Base-by-base conservation (phyloP, 1,140 invertebrate species). In the Zaprionus tsacasi region DNA sequence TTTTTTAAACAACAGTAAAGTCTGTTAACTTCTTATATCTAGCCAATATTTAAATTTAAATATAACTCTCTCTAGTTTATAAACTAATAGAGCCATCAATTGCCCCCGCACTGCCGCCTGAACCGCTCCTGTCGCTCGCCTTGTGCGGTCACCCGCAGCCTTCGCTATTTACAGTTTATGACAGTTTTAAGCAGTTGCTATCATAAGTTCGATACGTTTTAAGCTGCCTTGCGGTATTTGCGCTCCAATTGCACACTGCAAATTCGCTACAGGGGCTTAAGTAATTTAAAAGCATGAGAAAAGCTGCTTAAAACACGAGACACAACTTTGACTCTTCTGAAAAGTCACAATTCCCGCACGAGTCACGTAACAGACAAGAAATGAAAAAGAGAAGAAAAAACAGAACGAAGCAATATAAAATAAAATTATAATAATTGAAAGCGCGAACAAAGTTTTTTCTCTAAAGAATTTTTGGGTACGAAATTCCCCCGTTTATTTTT, bases 111-210 rank as follows among this genome's bases (percentile, higher is more conserved):
- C 0, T 8, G 6, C 2, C 21, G 25, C 6, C 50, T 43, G 38
- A 65, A n/a, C 25, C 67, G 52, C 73, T 65, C 59, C 79, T 63
- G 76, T 59, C 30, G 50, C 60, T 63, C 30, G 17, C 15, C 10
- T 43, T 21, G 27, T 27, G 40, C 3, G 35, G 52, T 27, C 52
- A 33, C 25, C 48, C 11, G 67, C 61, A 48, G 27, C 40, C 30
- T 33, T 64, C 36, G 69, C 38, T 63, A 72, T 83, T 83, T 80
- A 60, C 72, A 83, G 81, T 79, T 82, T 83, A 79, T 82, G 76
- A 83, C 76, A 83, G 72, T 82, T 82, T 82, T 57, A 72, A 71
- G 59, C 67, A 68, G 45, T 74, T 67, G 73, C 36, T 59, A 74
- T 70, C 50, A 33, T 30, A 52, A 13, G 50, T 56, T 72, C 50